Evolutionary conservation across 2,797 vertebrate genomes (phyloP).

Genomic region (Australoheros facetus): DNA sequence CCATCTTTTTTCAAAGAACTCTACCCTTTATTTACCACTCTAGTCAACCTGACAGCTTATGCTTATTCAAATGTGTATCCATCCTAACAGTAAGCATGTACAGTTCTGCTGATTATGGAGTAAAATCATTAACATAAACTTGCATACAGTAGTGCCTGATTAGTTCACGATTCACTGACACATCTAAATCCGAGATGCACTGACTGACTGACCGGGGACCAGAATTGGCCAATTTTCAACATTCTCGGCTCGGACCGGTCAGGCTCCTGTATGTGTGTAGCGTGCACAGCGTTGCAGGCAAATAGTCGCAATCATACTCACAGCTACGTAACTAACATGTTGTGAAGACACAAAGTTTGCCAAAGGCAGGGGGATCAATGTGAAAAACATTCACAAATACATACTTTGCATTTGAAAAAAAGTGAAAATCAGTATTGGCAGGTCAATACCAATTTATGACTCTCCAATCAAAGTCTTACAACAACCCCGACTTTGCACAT

Average conservation of each 20-base stretch:
- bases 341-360: too few species aligned
- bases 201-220: too few species aligned
- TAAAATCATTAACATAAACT: slow-evolving; percentile 11
- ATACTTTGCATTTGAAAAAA: too few species aligned
- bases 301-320: background rate
- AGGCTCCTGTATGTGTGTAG: background rate
- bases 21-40: background rate
- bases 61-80: slow-evolving; percentile 3
- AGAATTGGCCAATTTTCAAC: too few species aligned
- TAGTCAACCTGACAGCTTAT: background rate
- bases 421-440: too few species aligned
- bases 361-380: too few species aligned
- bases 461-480: too few species aligned
- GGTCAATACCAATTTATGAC: too few species aligned
- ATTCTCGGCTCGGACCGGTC: too few species aligned
- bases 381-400: too few species aligned
- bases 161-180: slow-evolving; percentile 11
- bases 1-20: background rate
- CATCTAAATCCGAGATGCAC: background rate
- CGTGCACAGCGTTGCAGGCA: background rate
- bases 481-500: too few species aligned
- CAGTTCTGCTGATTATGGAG: slow-evolving; percentile 9
- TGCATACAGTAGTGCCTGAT: background rate
- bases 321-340: background rate
- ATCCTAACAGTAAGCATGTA: slow-evolving; percentile 18